These are phyloP conservation scores for Notothenia rossii DNA, from an alignment of 2,113 vertebrate genomes.

Conservation along the genomic window DNA sequence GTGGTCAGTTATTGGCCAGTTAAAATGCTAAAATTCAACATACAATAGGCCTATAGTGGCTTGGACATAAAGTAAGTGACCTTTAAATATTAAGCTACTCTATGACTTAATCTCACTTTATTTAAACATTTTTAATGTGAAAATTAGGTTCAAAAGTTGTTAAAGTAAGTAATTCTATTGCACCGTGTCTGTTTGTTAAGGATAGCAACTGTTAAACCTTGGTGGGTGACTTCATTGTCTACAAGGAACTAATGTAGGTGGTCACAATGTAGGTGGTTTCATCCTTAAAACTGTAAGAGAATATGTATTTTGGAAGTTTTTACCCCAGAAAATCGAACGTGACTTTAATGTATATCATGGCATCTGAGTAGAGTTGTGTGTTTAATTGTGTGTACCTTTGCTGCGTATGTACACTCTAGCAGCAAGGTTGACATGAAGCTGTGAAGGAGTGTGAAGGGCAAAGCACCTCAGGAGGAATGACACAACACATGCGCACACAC, in stretches of 20 bases:
- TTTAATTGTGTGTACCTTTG: conserved; percentile 29
- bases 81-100: not conserved
- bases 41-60: not conserved
- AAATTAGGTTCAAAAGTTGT: not conserved
- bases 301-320: not conserved
- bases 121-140: not conserved
- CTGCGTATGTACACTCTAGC: conserved; percentile 41
- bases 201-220: conserved; percentile 27
- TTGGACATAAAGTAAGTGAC: not conserved
- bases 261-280: conserved; percentile 41
- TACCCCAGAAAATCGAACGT: not conserved
- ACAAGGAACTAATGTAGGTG: conserved; percentile 47
- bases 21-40: not conserved
- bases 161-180: not conserved
- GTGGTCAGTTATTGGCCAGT: not conserved
- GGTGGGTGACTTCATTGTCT: conserved; percentile 40
- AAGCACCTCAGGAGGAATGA: conserved; percentile 75
- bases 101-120: not conserved
- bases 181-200: not conserved
- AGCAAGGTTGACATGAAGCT: conserved; percentile 71
- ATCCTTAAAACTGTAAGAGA: conserved; percentile 7
- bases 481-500: conserved; percentile 50
- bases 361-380: conserved; percentile 1
- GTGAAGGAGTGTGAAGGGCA: conserved; percentile 79
- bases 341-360: conserved; percentile 13